Conservation (phyloP, 2,113 vertebrate species). For the Bubo bubo region DNA sequence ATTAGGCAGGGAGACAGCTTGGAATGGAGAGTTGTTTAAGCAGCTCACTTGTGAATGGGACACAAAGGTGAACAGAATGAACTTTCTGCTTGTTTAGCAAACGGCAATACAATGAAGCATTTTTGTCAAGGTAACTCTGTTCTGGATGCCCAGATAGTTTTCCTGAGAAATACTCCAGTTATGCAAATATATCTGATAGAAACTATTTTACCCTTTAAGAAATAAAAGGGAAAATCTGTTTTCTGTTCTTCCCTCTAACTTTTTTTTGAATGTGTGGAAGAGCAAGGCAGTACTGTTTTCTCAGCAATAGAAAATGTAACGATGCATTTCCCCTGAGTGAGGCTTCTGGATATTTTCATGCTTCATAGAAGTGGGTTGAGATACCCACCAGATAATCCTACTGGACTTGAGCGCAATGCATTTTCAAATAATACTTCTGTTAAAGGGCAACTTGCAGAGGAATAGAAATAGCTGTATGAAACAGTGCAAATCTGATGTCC, state of each 20-base stretch:
- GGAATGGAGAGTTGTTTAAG: conserved; percentile 34
- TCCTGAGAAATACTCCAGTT: not conserved
- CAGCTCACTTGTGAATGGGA: not conserved
- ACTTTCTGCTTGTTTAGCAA: not conserved
- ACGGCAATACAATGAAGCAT: not conserved
- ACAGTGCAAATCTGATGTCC: not conserved
- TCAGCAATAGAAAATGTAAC: not conserved
- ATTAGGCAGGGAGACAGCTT: conserved; percentile 49
- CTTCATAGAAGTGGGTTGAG: not conserved
- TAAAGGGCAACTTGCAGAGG: not conserved
- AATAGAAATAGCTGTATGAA: not conserved
- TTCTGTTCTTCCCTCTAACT: not conserved
- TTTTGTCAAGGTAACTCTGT: not conserved
- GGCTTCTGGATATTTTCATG: not conserved
- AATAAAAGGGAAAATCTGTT: not conserved
- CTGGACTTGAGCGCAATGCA: not conserved
- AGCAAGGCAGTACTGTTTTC: not conserved
- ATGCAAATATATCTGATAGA: not conserved
- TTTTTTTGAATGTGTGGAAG: not conserved
- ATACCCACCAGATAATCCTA: not conserved
- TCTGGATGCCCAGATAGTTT: not conserved
- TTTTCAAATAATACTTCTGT: not conserved
- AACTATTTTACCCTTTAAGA: not conserved
- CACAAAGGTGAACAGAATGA: conserved; percentile 35
- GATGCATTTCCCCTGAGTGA: not conserved